A percentile compares a stretch with the other conserved stretches of the same genome.
These are phyloP conservation scores for Cariama cristata DNA, from an alignment of 2,113 vertebrate species.

Conservation along the genomic window DNA sequence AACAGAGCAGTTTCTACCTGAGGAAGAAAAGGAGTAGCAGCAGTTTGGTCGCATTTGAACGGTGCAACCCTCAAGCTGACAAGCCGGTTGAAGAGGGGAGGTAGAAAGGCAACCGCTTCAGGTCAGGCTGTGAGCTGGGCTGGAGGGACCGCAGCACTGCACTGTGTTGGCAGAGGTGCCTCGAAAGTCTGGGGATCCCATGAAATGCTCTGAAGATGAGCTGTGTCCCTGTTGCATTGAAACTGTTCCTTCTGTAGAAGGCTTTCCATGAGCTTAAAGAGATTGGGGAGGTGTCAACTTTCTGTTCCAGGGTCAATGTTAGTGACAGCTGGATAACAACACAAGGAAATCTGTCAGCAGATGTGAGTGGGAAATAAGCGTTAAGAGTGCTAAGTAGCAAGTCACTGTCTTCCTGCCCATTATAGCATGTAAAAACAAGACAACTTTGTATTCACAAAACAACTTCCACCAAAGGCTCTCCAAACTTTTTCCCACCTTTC, in stretches of 20 bases:
- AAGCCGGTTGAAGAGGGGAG: fast-evolving
- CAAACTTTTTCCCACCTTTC: not conserved
- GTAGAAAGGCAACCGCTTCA: not conserved
- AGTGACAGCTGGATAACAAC: not conserved
- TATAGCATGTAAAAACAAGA: not conserved
- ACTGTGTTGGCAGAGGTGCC: not conserved
- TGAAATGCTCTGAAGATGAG: fast-evolving
- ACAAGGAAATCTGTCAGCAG: not conserved
- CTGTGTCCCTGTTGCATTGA: not conserved
- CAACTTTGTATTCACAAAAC: not conserved
- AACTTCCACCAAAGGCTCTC: not conserved
- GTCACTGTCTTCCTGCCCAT: not conserved
- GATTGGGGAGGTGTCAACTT: not conserved
- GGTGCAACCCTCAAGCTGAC: not conserved
- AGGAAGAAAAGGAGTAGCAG: not conserved
- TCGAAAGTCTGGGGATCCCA: not conserved
- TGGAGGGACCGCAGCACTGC: not conserved
- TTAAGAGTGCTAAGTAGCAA: not conserved
- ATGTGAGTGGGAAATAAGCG: fast-evolving
- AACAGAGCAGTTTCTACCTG: not conserved
- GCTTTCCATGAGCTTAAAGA: not conserved
- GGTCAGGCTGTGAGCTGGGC: not conserved
- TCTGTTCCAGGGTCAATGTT: not conserved
- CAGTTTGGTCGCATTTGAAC: not conserved
- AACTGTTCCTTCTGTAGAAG: not conserved